These are phyloP conservation scores for Bucco capensis DNA, from an alignment of 2,113 vertebrate species.

Conservation along the genomic window DNA sequence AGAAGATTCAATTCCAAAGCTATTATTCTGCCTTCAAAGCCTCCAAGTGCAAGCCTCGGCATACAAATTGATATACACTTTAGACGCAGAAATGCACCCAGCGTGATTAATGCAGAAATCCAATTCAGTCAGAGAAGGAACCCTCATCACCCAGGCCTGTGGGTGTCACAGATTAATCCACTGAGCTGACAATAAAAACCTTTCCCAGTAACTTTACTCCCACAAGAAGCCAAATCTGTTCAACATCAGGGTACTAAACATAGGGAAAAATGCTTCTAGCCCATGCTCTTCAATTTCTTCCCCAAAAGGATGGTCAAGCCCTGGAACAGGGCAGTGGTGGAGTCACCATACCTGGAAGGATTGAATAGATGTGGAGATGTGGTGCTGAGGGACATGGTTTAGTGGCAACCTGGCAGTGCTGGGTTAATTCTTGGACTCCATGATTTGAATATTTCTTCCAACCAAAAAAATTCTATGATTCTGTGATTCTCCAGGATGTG, in stretches of 20 bases:
- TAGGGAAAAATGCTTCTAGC: not conserved
- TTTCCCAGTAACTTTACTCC: not conserved
- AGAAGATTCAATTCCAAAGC: slow-evolving; percentile 63
- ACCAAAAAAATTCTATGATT: too few relatives aligned
- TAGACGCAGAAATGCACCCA: slow-evolving; percentile 10
- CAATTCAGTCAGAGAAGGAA: slow-evolving; percentile 32
- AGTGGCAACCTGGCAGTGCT: too few relatives aligned
- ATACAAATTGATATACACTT: slow-evolving; percentile 58
- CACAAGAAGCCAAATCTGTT: not conserved
- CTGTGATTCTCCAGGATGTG: not conserved
- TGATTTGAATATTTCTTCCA: too few relatives aligned
- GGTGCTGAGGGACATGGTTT: too few relatives aligned
- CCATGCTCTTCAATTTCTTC: too few relatives aligned
- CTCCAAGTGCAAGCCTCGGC: slow-evolving; percentile 16
- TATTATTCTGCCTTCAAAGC: slow-evolving; percentile 63
- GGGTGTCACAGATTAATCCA: slow-evolving; percentile 53
- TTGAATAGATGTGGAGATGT: too few relatives aligned
- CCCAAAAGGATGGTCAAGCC: too few relatives aligned
- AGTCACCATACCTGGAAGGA: too few relatives aligned
- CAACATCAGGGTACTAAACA: not conserved
- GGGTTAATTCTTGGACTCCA: too few relatives aligned
- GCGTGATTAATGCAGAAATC: slow-evolving; percentile 48
- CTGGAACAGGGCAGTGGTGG: too few relatives aligned
- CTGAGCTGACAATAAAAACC: slow-evolving; percentile 26
- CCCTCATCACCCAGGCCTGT: not conserved